Percentiles rank a stretch among this genome's conserved stretches.
Conservation (phyloP, 2,888 invertebrate species). For the Podabrus alpinus region DNA sequence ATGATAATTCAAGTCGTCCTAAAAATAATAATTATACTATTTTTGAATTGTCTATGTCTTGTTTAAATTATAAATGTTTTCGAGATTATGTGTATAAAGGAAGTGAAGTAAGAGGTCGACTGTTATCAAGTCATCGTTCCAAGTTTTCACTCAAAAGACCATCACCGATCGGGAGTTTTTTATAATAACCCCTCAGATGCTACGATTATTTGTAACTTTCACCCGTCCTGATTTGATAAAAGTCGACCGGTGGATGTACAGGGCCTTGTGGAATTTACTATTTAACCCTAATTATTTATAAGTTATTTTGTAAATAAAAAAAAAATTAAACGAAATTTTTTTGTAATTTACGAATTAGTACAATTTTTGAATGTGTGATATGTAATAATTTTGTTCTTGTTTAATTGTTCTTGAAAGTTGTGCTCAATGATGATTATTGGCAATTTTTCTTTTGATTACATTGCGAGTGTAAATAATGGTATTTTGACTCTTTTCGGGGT, state of each 20-base stretch:
- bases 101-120: neutral
- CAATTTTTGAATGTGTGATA: conserved; percentile 30
- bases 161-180: neutral
- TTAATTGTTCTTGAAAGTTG: conserved; percentile 15
- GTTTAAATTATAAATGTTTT: conserved; percentile 25
- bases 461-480: conserved; percentile 28
- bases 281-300: neutral
- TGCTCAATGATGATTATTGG: conserved; percentile 18
- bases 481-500: conserved; percentile 32
- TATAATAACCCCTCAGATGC: neutral
- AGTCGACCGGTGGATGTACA: neutral
- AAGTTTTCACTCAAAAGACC: neutral
- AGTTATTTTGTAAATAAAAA: neutral
- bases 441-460: conserved; percentile 7
- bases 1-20: conserved; percentile 17
- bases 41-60: conserved; percentile 18
- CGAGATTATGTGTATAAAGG: conserved; percentile 10
- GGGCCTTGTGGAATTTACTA: neutral
- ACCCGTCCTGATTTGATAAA: neutral
- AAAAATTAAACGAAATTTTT: neutral
- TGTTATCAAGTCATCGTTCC: neutral
- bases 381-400: conserved; percentile 14
- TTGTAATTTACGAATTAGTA: conserved; percentile 19
- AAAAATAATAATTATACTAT: conserved; percentile 12
- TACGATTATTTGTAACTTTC: neutral